These are phyloP conservation scores for Mystacides longicornis DNA, from an alignment of 2,888 invertebrate species.

Conservation along the genomic window DNA sequence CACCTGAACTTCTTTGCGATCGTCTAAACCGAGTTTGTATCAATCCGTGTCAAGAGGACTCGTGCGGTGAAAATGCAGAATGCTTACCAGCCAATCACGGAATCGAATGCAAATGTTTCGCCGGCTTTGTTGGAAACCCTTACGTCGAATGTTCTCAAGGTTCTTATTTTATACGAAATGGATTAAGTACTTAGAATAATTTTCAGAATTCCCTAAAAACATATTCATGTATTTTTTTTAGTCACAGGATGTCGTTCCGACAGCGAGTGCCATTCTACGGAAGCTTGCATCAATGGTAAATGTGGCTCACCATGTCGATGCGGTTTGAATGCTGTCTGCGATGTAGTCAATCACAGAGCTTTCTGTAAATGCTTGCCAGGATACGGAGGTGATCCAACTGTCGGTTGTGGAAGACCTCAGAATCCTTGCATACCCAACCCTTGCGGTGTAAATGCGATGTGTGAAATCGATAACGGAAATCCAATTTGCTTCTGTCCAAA, in stretches of 20 bases:
- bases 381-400: constrained; percentile 68
- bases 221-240: constrained; percentile 28
- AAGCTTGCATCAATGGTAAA: constrained; percentile 70
- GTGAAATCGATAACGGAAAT: constrained; percentile 76
- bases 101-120: constrained; percentile 65
- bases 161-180: constrained; percentile 34
- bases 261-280: constrained; percentile 62
- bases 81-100: constrained; percentile 70
- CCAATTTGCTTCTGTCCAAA: constrained; percentile 87
- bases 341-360: constrained; percentile 70
- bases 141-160: constrained; percentile 63
- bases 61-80: constrained; percentile 76
- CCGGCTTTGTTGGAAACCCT: constrained; percentile 70
- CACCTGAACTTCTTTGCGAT: constrained; percentile 78
- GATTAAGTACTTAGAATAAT: background rate
- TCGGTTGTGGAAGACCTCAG: constrained; percentile 63
- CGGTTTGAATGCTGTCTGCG: constrained; percentile 73
- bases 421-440: constrained; percentile 80
- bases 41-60: constrained; percentile 71
- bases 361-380: constrained; percentile 77
- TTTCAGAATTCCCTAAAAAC: background rate
- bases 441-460: constrained; percentile 79
- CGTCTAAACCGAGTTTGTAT: constrained; percentile 76
- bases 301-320: constrained; percentile 74
- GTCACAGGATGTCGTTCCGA: constrained; percentile 66